Evolutionary conservation across 92 coral and sea anemone species (phyloP).

Genomic region (Blastomussa wellsi): DNA sequence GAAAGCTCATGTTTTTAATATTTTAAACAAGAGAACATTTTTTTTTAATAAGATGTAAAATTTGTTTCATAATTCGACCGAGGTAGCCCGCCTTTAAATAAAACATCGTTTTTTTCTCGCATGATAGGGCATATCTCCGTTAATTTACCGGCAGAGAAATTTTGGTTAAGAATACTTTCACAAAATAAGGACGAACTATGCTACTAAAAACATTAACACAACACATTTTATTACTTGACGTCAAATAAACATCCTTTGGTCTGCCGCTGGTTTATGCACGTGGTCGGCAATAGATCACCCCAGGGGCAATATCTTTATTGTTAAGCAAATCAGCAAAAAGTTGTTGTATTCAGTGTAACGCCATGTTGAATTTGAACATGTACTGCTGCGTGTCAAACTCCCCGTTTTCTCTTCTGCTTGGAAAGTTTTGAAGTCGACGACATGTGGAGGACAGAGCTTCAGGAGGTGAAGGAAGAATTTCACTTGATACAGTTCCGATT

Average conservation of each 20-base stretch:
- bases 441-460: conserved; percentile 50
- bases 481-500: conserved; percentile 67
- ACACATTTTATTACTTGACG: neutral
- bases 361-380: conserved; percentile 20
- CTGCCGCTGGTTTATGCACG: conserved; percentile 13
- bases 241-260: neutral
- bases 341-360: conserved; percentile 15
- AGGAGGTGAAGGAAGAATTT: conserved; percentile 57
- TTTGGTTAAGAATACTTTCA: neutral
- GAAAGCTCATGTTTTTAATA: too few relatives aligned
- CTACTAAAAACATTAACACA: neutral
- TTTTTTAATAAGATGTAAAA: too few relatives aligned
- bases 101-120: too few relatives aligned
- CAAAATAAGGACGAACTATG: neutral
- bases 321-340: conserved; percentile 14
- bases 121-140: too few relatives aligned
- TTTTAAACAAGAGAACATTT: too few relatives aligned
- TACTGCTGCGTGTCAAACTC: neutral
- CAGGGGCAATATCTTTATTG: conserved; percentile 17
- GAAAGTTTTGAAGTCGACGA: neutral
- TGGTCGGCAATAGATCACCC: conserved; percentile 30
- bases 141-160: neutral
- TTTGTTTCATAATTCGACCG: too few relatives aligned
- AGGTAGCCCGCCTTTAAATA: too few relatives aligned
- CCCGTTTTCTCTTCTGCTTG: neutral